Percentiles rank a stretch among this genome's conserved stretches.
These are phyloP conservation scores for Cyaniris semiargus DNA, from an alignment of 2,888 invertebrate species.

Conservation along the genomic window DNA sequence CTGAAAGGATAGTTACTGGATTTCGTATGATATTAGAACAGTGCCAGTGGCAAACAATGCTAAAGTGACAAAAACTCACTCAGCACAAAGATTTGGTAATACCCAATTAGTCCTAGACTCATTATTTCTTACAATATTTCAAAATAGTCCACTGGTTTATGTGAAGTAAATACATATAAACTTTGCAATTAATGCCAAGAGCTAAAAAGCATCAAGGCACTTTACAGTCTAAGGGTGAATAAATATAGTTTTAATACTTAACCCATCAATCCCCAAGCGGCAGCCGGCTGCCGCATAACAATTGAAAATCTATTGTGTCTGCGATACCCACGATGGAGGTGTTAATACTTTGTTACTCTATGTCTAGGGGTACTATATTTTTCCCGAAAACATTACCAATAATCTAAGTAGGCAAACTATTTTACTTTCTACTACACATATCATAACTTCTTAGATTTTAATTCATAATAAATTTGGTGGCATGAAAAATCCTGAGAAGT, in stretches of 20 bases:
- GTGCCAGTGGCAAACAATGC: not conserved
- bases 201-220: conserved; percentile 29
- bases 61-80: not conserved
- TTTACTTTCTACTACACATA: not conserved
- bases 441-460: not conserved
- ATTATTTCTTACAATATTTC: not conserved
- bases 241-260: conserved; percentile 23
- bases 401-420: conserved; percentile 1
- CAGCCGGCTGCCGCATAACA: no score
- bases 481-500: not conserved
- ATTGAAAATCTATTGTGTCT: no score
- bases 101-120: not conserved
- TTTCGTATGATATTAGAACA: no score
- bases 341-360: conserved; percentile 24
- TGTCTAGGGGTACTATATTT: conserved; percentile 8
- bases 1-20: no score
- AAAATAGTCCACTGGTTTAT: conserved; percentile 1
- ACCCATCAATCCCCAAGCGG: no score
- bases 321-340: no score
- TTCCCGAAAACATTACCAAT: not conserved
- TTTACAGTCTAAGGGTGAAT: conserved; percentile 26
- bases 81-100: not conserved
- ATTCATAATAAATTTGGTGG: not conserved
- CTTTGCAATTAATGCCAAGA: conserved; percentile 21
- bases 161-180: conserved; percentile 6